Base-by-base conservation (phyloP, 2,797 vertebrate species). In the Silurus aristotelis region DNA sequence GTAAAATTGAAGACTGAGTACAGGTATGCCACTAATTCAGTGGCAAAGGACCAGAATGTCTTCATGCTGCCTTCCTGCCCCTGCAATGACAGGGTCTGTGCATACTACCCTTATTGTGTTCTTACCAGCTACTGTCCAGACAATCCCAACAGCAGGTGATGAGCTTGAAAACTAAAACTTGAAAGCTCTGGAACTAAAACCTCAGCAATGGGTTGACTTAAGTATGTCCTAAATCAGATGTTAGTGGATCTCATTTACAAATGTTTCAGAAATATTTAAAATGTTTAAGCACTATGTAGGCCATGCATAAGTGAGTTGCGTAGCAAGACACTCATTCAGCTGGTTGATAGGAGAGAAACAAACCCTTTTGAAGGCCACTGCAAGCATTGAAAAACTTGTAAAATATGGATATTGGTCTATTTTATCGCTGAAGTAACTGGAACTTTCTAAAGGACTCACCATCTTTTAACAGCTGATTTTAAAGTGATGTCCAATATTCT, bases 241-340 rank as follows among this genome's bases (percentile, higher is more conserved):
- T 75, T 19, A 78, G 10, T 63, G 76, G 31, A 61, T 43, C 43
- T 52, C 6, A 75, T 27, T 75, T 75, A 14, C 10, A 73, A 60
- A 43, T 70, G 10, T 64, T 80, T 1, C 46, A 48, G 14, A 31
- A 46, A 43, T 14, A 6, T 48, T 58, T 75, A 2, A 73, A 46
- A 55, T 86, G 88, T 84, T 84, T 83, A 8, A 81, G 55, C 87
- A 90, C 88, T 61, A 76, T 80, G 67, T 83, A 77, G 79, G 82
- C 87, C 93, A 94, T 94, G 94, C 94, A 93, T 15, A 70, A 25
- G 87, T 82, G 58, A 89, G 87, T 64, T 56, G 80, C 82, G 82
- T 25, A 86, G 5, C 84, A 85, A 86, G 43, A 83, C 25, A 87
- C 64, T 72, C 56, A 85, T 58, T 82, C n/a, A 86, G 9, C 27